Evolutionary conservation across 1,140 invertebrate genomes (phyloP).

Genomic region (Drosophila kohkoa): DNA sequence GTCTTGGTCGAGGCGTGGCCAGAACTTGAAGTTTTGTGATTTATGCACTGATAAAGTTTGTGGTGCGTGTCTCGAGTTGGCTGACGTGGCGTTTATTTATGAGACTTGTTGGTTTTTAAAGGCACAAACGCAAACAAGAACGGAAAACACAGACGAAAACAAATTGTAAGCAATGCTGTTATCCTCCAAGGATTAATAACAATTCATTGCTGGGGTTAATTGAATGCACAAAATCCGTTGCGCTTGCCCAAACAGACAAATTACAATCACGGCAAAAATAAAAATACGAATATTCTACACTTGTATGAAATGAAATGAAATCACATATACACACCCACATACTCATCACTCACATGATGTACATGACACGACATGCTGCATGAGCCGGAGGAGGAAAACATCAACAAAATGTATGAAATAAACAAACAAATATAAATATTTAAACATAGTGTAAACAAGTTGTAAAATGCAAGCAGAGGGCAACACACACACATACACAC

Average conservation of each 20-base stretch:
- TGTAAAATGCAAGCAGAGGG: constrained; percentile 25
- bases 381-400: constrained; percentile 13
- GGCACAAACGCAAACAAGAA: constrained; percentile 21
- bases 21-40: constrained; percentile 67
- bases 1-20: constrained; percentile 19
- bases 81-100: constrained; percentile 62
- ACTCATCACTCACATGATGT: background rate
- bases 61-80: constrained; percentile 63
- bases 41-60: constrained; percentile 73
- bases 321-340: constrained; percentile 5
- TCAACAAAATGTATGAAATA: background rate
- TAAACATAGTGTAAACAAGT: constrained; percentile 29
- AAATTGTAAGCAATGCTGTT: constrained; percentile 21
- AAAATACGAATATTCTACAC: background rate
- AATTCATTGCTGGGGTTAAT: constrained; percentile 61
- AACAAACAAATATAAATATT: constrained; percentile 17
- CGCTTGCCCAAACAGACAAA: constrained; percentile 16
- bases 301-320: constrained; percentile 14
- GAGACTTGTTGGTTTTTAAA: constrained; percentile 51
- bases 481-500: background rate
- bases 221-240: constrained; percentile 39
- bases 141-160: constrained; percentile 41
- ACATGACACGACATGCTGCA: constrained; percentile 32
- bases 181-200: constrained; percentile 39
- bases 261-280: constrained; percentile 16